phyloP scores from a whole-genome alignment of 2,888 invertebrate species.

The Lycocerus yunnanus region DNA sequence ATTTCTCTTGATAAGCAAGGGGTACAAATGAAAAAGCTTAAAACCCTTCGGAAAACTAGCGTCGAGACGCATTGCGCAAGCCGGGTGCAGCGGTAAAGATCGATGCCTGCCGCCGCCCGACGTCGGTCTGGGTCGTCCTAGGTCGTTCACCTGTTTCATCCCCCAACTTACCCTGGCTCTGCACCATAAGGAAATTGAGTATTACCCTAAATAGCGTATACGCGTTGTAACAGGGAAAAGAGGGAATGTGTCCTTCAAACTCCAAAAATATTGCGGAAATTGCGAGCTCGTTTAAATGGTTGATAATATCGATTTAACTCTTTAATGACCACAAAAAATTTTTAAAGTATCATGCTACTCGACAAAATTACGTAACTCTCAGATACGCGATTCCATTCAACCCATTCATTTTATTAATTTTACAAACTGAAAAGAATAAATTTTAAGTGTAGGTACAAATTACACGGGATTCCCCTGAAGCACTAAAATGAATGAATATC shows the following conservation, averaged over 20 bases:
- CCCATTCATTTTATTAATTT: neutral
- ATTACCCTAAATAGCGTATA: constrained; percentile 31
- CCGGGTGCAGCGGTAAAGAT: constrained; percentile 50
- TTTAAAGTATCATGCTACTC: neutral
- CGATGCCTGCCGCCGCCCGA: constrained; percentile 50
- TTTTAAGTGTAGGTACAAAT: neutral
- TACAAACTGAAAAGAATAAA: neutral
- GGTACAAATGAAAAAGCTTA: constrained; percentile 32
- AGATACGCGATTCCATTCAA: neutral
- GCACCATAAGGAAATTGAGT: constrained; percentile 32
- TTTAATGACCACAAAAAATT: neutral
- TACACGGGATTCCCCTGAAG: neutral
- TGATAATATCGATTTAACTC: constrained; percentile 16
- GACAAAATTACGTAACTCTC: neutral
- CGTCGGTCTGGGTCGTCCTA: constrained; percentile 54
- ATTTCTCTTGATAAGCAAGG: constrained; percentile 14
- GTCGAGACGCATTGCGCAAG: constrained; percentile 45
- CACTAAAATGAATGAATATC: neutral
- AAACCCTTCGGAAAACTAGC: constrained; percentile 27
- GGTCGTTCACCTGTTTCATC: constrained; percentile 53
- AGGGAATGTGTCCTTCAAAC: constrained; percentile 13
- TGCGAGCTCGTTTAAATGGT: constrained; percentile 7
- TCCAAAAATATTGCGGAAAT: constrained; percentile 22
- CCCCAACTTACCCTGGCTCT: constrained; percentile 37
- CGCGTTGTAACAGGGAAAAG: constrained; percentile 15